Conservation (phyloP, 1,140 invertebrate genomes). For the Drosophila elegans region DNA sequence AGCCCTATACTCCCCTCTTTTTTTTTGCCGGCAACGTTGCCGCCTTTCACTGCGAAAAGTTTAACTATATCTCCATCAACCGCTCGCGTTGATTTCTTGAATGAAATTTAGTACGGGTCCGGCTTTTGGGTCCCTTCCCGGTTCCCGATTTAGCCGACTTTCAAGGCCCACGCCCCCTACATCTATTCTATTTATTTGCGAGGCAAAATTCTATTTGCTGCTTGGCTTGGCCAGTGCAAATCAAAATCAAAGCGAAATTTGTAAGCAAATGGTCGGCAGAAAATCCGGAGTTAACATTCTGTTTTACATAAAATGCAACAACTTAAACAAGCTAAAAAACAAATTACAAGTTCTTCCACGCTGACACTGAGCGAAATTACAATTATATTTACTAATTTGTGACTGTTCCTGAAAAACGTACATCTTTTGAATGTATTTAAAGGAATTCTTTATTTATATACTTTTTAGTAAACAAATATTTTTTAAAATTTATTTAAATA, state of each 20-base stretch:
- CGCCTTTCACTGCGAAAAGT: constrained; percentile 45
- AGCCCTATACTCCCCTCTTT: not conserved
- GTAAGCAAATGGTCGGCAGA: constrained; percentile 53
- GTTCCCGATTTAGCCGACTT: not conserved
- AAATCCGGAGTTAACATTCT: constrained; percentile 10
- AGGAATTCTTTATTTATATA: too few species aligned
- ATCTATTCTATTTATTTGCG: constrained; percentile 68
- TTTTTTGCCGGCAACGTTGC: constrained; percentile 19
- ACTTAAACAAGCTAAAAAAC: constrained; percentile 57
- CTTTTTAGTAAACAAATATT: too few species aligned
- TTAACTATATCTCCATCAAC: constrained; percentile 52
- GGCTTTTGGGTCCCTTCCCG: constrained; percentile 13
- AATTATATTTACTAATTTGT: not conserved
- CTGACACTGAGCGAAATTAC: not conserved
- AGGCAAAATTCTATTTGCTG: constrained; percentile 73
- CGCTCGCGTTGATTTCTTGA: constrained; percentile 41
- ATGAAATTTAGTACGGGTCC: constrained; percentile 46
- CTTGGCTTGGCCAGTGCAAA: constrained; percentile 67
- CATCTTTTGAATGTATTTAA: too few species aligned
- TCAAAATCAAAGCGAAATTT: constrained; percentile 67
- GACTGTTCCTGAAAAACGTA: too few species aligned
- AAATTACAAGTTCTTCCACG: constrained; percentile 55
- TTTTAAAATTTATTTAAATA: too few species aligned
- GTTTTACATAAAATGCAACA: constrained; percentile 65
- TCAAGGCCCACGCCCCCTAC: constrained; percentile 13